phyloP scores from a whole-genome alignment of 2,113 vertebrate genomes.

The Gopherus evgoodei region DNA sequence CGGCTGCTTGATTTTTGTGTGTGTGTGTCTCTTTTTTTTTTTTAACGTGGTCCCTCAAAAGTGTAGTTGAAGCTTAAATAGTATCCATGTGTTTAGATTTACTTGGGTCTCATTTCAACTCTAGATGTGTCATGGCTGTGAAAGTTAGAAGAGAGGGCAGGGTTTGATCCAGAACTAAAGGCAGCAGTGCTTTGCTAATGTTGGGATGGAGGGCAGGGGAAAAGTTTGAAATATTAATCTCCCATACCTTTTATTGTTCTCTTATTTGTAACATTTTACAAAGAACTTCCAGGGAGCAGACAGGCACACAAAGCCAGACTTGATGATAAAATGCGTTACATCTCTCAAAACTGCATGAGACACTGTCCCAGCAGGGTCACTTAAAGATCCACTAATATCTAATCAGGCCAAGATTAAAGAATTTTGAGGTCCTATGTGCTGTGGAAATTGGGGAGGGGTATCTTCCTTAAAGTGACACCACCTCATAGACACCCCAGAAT shows the following conservation, averaged over 20 bases:
- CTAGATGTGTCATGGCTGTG: not conserved
- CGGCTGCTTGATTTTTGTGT: not conserved
- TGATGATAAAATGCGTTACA: not conserved
- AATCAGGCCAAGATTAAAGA: not conserved
- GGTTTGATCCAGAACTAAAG: not conserved
- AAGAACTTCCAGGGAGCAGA: not conserved
- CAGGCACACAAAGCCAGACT: not conserved
- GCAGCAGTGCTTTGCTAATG: not conserved
- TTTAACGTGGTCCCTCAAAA: not conserved
- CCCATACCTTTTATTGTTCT: not conserved
- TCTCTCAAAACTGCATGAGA: not conserved
- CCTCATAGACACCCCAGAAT: too few species aligned
- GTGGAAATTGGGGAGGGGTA: not conserved
- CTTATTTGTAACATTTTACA: not conserved
- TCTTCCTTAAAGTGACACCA: not conserved
- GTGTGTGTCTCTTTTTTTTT: not conserved
- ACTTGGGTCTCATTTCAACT: not conserved
- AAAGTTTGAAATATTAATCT: not conserved
- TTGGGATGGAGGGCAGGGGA: not conserved
- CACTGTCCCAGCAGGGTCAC: not conserved
- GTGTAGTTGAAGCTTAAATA: not conserved
- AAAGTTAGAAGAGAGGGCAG: not conserved
- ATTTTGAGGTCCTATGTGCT: not conserved
- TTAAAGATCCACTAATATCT: not conserved
- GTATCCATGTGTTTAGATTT: not conserved